Conservation (phyloP, 1,140 invertebrate species). For the Caenorhabditis latens region DNA sequence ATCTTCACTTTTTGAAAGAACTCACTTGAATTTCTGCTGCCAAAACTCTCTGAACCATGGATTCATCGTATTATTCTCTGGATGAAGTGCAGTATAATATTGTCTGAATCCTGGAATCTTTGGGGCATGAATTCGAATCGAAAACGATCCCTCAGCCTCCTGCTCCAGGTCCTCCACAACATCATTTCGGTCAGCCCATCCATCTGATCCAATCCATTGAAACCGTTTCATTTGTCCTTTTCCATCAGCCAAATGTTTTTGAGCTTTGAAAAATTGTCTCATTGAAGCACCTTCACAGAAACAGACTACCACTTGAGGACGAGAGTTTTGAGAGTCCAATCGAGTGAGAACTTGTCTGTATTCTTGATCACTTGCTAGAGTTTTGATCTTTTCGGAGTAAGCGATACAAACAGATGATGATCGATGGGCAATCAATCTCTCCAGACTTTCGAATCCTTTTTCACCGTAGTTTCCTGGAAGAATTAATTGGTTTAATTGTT, state of each 20-base stretch:
- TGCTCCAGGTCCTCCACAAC: constrained; percentile 80
- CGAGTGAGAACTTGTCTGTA: constrained; percentile 53
- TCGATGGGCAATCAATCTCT: constrained; percentile 81
- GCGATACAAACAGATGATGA: constrained; percentile 82
- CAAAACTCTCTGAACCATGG: constrained; percentile 87
- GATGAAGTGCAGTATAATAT: constrained; percentile 83
- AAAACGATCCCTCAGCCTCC: constrained; percentile 84
- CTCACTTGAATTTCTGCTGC: constrained; percentile 84
- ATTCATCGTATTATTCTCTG: constrained; percentile 82
- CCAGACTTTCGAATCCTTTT: constrained; percentile 86
- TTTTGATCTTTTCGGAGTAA: constrained; percentile 80
- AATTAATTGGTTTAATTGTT: neutral
- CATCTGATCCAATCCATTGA: constrained; percentile 76
- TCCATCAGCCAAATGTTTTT: constrained; percentile 78
- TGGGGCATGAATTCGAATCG: constrained; percentile 85
- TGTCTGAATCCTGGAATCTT: constrained; percentile 74
- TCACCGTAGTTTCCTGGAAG: constrained; percentile 85
- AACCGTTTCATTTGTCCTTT: constrained; percentile 66
- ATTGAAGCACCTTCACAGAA: constrained; percentile 87
- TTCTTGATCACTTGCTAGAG: constrained; percentile 67
- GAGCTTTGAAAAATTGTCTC: constrained; percentile 83
- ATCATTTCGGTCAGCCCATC: constrained; percentile 74
- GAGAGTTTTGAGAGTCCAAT: constrained; percentile 61
- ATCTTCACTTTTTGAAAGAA: constrained; percentile 74
- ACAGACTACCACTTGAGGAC: constrained; percentile 85